Percentiles rank a stretch among this genome's conserved stretches.
phyloP scores from a whole-genome alignment of 2,888 invertebrate genomes.

The Calameuta idolon region DNA sequence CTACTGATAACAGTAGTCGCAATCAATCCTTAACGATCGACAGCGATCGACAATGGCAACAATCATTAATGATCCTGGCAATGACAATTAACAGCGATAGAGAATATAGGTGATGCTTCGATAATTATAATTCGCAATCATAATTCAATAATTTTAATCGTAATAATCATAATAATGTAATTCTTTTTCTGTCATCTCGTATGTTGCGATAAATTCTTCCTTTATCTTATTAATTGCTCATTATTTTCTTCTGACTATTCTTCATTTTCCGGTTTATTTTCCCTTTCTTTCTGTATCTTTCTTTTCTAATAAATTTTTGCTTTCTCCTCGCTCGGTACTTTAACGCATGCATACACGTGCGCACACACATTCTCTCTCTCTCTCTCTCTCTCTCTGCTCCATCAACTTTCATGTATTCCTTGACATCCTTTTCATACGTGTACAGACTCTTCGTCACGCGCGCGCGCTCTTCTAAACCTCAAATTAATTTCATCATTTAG shows the following conservation, averaged over 20 bases:
- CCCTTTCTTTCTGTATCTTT: constrained; percentile 29
- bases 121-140: neutral
- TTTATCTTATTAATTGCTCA: constrained; percentile 39
- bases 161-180: constrained; percentile 35
- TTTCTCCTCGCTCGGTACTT: neutral
- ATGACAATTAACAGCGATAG: constrained; percentile 40
- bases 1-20: constrained; percentile 13
- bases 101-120: constrained; percentile 1
- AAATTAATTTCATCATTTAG: constrained; percentile 67
- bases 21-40: constrained; percentile 40
- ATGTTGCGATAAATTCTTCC: constrained; percentile 30
- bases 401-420: neutral
- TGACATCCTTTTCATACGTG: constrained; percentile 4
- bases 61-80: constrained; percentile 31
- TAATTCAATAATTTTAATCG: neutral
- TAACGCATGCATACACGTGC: neutral
- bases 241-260: constrained; percentile 39
- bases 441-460: constrained; percentile 37
- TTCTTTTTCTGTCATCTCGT: constrained; percentile 21
- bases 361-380: constrained; percentile 39
- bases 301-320: neutral
- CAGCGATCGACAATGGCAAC: constrained; percentile 48
- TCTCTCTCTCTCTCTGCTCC: constrained; percentile 43
- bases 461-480: constrained; percentile 59
- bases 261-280: constrained; percentile 26